Conservation (phyloP, 2,888 invertebrate species). For the Nasonia oneida region DNA sequence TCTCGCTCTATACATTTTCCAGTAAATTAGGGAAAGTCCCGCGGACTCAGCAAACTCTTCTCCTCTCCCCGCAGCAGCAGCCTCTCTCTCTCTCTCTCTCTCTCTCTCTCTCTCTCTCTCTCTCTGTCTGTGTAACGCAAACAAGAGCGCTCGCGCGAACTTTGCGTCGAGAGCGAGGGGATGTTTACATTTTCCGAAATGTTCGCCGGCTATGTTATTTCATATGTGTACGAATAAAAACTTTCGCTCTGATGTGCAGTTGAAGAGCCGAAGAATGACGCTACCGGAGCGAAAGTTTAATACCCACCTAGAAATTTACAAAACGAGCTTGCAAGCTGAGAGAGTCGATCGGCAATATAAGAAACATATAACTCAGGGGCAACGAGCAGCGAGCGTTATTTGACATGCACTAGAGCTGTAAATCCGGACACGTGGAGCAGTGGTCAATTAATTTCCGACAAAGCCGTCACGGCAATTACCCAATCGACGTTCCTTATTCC, state of each 20-base stretch:
- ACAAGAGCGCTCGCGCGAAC: neutral
- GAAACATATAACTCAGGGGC: neutral
- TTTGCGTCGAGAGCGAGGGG: neutral
- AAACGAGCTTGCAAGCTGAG: neutral
- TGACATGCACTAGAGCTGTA: slow-evolving; percentile 33
- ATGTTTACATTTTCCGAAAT: slow-evolving; percentile 49
- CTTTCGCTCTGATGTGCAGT: neutral
- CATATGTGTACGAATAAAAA: neutral
- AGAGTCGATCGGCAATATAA: too few relatives aligned
- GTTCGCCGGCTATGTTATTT: neutral
- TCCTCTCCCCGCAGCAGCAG: too few relatives aligned
- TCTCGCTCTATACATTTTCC: slow-evolving; percentile 13
- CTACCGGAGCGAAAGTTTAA: neutral
- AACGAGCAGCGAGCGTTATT: slow-evolving; percentile 1
- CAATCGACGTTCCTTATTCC: slow-evolving; percentile 30
- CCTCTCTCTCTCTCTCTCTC: too few relatives aligned
- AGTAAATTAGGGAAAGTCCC: slow-evolving; percentile 36
- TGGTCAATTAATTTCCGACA: slow-evolving; percentile 45
- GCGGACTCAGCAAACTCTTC: slow-evolving; percentile 10
- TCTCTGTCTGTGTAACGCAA: neutral
- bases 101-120: neutral
- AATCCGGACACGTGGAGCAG: slow-evolving; percentile 1
- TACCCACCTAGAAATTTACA: neutral
- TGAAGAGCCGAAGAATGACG: slow-evolving; percentile 2
- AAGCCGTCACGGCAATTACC: slow-evolving; percentile 38